These are phyloP conservation scores for Mustela lutreola DNA, from an alignment of 2,113 vertebrate genomes.

Conservation along the genomic window DNA sequence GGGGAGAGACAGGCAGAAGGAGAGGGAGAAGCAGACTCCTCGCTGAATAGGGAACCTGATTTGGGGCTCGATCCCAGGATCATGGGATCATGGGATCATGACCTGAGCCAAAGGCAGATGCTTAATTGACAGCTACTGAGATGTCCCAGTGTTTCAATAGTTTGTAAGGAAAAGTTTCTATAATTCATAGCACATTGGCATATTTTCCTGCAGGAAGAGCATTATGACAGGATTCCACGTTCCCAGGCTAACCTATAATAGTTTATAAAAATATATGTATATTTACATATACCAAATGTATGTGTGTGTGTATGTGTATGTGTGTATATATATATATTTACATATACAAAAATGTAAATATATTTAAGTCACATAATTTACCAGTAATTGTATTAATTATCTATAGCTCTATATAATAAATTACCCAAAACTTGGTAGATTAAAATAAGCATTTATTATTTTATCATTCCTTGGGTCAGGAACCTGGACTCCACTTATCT, in stretches of 20 bases:
- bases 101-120: too few relatives aligned
- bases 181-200: not conserved
- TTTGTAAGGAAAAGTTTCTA: not conserved
- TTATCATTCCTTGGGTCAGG: not conserved
- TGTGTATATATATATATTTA: not conserved
- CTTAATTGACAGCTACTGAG: too few relatives aligned
- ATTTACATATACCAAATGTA: not conserved
- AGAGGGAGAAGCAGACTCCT: too few relatives aligned
- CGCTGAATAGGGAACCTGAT: too few relatives aligned
- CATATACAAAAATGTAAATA: not conserved
- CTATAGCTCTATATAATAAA: not conserved
- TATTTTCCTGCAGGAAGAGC: not conserved
- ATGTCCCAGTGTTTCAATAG: not conserved
- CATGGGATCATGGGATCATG: too few relatives aligned
- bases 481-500: not conserved
- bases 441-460: not conserved
- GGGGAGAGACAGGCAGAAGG: too few relatives aligned
- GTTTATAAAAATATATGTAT: not conserved
- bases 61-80: too few relatives aligned
- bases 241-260: not conserved
- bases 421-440: not conserved
- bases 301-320: too few relatives aligned
- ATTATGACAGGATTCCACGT: not conserved
- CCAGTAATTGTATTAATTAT: not conserved
- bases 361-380: not conserved